These are phyloP conservation scores for Danio tinwini DNA, from an alignment of 2,797 vertebrate genomes.

Conservation along the genomic window DNA sequence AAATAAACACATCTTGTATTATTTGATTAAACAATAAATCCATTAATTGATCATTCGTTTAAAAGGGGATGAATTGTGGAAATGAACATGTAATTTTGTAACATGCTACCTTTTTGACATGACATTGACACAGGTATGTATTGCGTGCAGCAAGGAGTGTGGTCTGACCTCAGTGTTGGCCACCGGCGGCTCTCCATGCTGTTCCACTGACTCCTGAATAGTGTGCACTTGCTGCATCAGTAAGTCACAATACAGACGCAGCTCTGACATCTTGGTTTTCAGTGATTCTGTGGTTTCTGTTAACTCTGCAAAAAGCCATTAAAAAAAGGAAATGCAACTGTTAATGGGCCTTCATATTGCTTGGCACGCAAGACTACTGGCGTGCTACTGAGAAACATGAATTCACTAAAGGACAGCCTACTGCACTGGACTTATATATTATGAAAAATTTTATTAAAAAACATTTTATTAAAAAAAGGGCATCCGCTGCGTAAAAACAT, in stretches of 20 bases:
- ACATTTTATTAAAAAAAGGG: too few relatives aligned
- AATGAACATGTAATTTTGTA: too few relatives aligned
- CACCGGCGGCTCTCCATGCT: slow-evolving; percentile 73
- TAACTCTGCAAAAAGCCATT: slow-evolving; percentile 75
- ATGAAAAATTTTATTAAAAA: neutral
- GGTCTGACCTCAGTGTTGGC: slow-evolving; percentile 84
- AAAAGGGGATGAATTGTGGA: too few relatives aligned
- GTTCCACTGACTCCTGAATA: slow-evolving; percentile 90
- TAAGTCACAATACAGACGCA: slow-evolving; percentile 97
- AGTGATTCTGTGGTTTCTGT: slow-evolving; percentile 92
- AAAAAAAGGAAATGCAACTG: slow-evolving; percentile 15
- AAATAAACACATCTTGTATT: neutral
- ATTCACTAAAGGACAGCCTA: neutral
- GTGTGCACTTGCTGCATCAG: slow-evolving; percentile 97
- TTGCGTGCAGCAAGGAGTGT: neutral
- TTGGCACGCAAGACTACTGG: neutral
- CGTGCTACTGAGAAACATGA: neutral
- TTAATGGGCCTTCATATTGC: neutral
- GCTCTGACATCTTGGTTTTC: slow-evolving; percentile 98
- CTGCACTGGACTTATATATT: neutral
- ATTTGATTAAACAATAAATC: too few relatives aligned
- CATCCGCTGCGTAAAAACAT: too few relatives aligned
- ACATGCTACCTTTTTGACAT: too few relatives aligned
- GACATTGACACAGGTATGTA: too few relatives aligned
- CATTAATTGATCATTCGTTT: too few relatives aligned